Base-by-base conservation (phyloP, 2,888 invertebrate genomes). In the Melieria omissa region DNA sequence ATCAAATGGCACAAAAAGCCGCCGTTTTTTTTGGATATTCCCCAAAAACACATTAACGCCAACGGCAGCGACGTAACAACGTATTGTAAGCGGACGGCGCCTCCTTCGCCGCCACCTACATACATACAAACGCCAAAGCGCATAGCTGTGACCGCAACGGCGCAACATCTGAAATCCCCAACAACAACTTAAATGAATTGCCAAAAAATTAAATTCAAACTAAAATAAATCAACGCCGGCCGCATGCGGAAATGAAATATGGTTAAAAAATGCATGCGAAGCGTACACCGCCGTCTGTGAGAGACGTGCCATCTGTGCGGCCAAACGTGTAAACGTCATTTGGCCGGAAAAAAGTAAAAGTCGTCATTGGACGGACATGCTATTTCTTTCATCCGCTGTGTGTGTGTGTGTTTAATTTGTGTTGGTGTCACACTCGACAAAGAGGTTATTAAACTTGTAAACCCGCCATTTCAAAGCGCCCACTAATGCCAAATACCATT, bases 311-410 rank as follows among this genome's bases (percentile, higher is more conserved):
- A 29, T 29, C 29, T 29, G 29, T 29, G 29, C 29, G 29, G 29
- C 3, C 29, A 29, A 29, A 29, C 16, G 16, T 16, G 16, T 16
- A 2, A 16, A 16, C 29, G 29, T 29, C 29, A 29, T 7, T 5
- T 41, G n/a, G 14, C 29, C n/a, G 68, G 46, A 61, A 52, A 68
- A 68, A 61, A 62, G 68, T 68, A 68, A 68, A 68, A 68, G 68
- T 68, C 52, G 12, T 10, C 12, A 9, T 10, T 12, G 10, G 12
- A 49, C 49, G 12, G 9, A 49, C 49, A 49, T 49, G 9, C 12
- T 49, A 10, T 10, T 49, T 49, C 29, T 29, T 29, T 29, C 29
- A 3, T 29, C 29, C 3, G 29, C 29, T 49, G 49, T 49, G 49
- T 49, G 49, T 49, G 49, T 49, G 49, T 49, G 49, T 49, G 49